These are phyloP conservation scores for Plagodis dolabraria DNA, from an alignment of 2,888 invertebrate species.

Conservation along the genomic window DNA sequence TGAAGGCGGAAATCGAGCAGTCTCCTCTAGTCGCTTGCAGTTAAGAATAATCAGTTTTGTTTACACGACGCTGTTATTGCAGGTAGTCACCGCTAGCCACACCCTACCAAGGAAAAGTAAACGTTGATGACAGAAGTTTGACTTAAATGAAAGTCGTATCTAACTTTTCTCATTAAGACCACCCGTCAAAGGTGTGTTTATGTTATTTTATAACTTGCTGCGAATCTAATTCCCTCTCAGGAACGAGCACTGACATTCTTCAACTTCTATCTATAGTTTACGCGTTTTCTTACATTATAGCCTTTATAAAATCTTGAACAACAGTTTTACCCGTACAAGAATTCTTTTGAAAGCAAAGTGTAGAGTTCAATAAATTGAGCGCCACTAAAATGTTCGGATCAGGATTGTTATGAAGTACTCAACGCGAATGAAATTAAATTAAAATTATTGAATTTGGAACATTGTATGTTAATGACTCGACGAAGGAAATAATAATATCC, in stretches of 20 bases:
- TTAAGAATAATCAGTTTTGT: constrained; percentile 69
- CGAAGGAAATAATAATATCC: constrained; percentile 21
- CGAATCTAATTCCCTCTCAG: constrained; percentile 60
- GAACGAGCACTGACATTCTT: constrained; percentile 34
- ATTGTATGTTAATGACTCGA: constrained; percentile 20
- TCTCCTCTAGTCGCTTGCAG: constrained; percentile 43
- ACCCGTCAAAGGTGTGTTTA: constrained; percentile 81
- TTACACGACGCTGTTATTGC: constrained; percentile 69
- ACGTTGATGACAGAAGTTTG: constrained; percentile 79
- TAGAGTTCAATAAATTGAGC: constrained; percentile 5
- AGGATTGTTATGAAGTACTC: constrained; percentile 7
- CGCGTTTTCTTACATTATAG: constrained; percentile 30
- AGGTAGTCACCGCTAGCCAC: constrained; percentile 54
- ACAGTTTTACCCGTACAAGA: no score
- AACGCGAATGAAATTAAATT: constrained; percentile 13
- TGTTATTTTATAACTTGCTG: constrained; percentile 77
- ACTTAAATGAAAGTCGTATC: constrained; percentile 80
- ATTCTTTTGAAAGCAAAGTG: no score
- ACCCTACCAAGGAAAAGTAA: constrained; percentile 63
- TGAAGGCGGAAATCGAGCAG: constrained; percentile 61
- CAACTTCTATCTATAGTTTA: constrained; percentile 33
- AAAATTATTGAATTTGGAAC: constrained; percentile 11
- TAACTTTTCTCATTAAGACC: constrained; percentile 84
- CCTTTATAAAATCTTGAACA: constrained; percentile 21
- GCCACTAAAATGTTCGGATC: constrained; percentile 13